Conservation (phyloP, 2,797 vertebrate genomes). For the Gymnodraco acuticeps region DNA sequence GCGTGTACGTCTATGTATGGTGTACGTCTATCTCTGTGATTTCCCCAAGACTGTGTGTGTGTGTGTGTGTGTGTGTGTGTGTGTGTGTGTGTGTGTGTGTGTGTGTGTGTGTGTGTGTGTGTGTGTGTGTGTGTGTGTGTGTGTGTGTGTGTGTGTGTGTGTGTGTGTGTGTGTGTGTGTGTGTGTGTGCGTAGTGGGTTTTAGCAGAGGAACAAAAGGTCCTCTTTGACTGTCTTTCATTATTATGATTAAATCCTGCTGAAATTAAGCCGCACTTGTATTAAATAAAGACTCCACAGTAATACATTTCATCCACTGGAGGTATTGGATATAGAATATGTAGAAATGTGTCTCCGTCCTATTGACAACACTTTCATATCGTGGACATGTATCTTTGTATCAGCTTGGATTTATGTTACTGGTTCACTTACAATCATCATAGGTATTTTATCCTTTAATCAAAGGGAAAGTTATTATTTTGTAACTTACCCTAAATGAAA, state of each 20-base stretch:
- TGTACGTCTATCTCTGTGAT: slow-evolving; percentile 58
- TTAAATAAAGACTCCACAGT: slow-evolving; percentile 32
- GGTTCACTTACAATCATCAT: background rate
- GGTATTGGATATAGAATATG: slow-evolving; percentile 7
- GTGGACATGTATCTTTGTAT: background rate
- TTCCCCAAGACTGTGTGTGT: slow-evolving; percentile 46
- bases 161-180: slow-evolving; percentile 24
- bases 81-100: slow-evolving; percentile 21
- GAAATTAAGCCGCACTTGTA: slow-evolving; percentile 56
- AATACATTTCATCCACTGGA: slow-evolving; percentile 24
- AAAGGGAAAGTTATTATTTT: background rate
- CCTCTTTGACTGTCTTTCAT: slow-evolving; percentile 57
- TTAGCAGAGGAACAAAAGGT: slow-evolving; percentile 58
- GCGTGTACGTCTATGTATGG: slow-evolving; percentile 50
- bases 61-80: slow-evolving; percentile 24
- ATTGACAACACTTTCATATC: background rate
- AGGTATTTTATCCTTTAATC: background rate
- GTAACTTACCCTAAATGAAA: background rate
- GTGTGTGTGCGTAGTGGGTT: slow-evolving; percentile 11
- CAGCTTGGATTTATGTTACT: background rate
- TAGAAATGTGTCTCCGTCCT: slow-evolving; percentile 9
- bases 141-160: slow-evolving; percentile 20
- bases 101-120: slow-evolving; percentile 22
- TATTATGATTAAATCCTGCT: slow-evolving; percentile 60
- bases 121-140: slow-evolving; percentile 25